Evolutionary conservation across 2,888 invertebrate genomes (phyloP), one percentile per base, ranked within the genome.

Genomic region (Acleris cristana): DNA sequence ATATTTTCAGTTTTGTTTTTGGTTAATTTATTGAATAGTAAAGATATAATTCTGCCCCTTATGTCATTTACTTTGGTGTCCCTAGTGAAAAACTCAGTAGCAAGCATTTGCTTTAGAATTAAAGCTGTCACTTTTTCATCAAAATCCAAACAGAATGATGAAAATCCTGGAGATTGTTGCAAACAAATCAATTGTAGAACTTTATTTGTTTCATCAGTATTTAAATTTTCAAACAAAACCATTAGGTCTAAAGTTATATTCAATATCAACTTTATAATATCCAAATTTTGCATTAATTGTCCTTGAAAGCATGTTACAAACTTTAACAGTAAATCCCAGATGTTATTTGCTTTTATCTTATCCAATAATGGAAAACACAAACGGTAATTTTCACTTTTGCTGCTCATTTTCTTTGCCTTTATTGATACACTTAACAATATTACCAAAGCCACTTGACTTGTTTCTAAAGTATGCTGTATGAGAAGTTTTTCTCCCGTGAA

Each of bases 181-280:
- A 88, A 65, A 69, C 84, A 88, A 55, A 85, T 69, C 51, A 89
- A 74, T 78, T 83, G 81, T 6, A 85, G 69, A 63, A 87, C 55
- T 58, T 70, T 72, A 34, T 74, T 74, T 0, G 71, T 70, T 56
- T 85, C 79, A 54, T 84, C 80, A 68, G 66, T 76, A 14, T 73
- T 74, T 45, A 82, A 63, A 45, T 72, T 75, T 30, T 72, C 72
- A 49, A 64, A 71, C 12, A 90, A 60, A 40, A 84, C 74, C 18
- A 76, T 70, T 57, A 81, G 79, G 69, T 75, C 74, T 10, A 87
- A 54, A 51, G 82, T 65, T 57, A 87, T 80, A 59, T 88, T 79
- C 74, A 86, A 76, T 30, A 85, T 75, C 16, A 74, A 67, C 61
- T 72, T 70, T 18, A 74, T 65, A 60, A 76, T 79, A 54, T 72